Evolutionary conservation across 2,888 invertebrate genomes (phyloP).

Genomic region (Lapara coniferarum): DNA sequence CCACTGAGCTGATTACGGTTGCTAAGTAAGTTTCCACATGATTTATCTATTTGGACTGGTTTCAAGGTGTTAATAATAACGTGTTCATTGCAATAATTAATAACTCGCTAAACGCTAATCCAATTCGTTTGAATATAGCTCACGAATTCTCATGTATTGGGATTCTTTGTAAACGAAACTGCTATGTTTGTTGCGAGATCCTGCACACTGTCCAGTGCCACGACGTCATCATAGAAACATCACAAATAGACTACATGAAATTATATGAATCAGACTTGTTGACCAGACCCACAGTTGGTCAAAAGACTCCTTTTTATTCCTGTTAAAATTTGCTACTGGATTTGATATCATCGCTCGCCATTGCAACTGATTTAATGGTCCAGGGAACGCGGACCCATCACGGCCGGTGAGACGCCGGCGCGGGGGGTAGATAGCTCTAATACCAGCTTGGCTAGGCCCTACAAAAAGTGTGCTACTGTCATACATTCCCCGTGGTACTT

Average conservation of each 20-base stretch:
- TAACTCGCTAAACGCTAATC: neutral
- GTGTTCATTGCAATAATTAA: slow-evolving; percentile 1
- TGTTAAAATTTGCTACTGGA: too few relatives aligned
- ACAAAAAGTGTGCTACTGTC: slow-evolving; percentile 38
- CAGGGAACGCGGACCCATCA: slow-evolving; percentile 68
- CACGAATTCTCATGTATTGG: neutral
- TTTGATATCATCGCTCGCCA: too few relatives aligned
- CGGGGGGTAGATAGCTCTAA: slow-evolving; percentile 45
- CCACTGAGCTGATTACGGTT: slow-evolving; percentile 3
- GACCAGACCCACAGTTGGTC: too few relatives aligned
- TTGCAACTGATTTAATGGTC: slow-evolving; percentile 33
- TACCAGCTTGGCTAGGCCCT: slow-evolving; percentile 34
- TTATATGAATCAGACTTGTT: too few relatives aligned
- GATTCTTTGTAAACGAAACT: neutral
- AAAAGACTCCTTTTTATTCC: too few relatives aligned
- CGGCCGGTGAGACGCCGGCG: slow-evolving; percentile 68
- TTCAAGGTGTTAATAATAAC: neutral
- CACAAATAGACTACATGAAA: neutral
- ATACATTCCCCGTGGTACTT: slow-evolving; percentile 34
- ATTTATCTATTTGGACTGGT: neutral
- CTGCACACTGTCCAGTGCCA: slow-evolving; percentile 10
- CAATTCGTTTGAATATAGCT: neutral
- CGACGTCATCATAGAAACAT: neutral
- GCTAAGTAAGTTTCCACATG: slow-evolving; percentile 3
- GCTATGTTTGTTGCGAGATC: neutral